Percentiles rank a stretch among this genome's conserved stretches.
These are phyloP conservation scores for Sipha flava DNA, from an alignment of 1,140 invertebrate genomes.

Conservation along the genomic window DNA sequence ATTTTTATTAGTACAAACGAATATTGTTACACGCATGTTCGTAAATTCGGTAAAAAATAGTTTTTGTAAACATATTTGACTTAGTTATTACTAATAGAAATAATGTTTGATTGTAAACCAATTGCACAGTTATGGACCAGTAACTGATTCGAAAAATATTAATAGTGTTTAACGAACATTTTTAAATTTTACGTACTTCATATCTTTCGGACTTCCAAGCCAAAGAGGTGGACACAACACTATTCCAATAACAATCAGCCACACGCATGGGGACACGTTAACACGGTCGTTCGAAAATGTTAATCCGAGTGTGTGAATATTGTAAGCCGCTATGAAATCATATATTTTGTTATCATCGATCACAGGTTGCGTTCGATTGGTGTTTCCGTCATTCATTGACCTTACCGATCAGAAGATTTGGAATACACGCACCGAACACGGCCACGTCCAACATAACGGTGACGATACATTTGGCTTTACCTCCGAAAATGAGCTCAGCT, in stretches of 20 bases:
- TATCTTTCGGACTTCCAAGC: constrained; percentile 73
- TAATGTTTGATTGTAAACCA: too few relatives aligned
- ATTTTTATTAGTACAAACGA: too few relatives aligned
- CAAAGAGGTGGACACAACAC: constrained; percentile 66
- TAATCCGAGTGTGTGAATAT: constrained; percentile 62
- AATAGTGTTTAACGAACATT: too few relatives aligned
- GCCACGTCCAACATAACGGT: constrained; percentile 61
- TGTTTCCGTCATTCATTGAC: too few relatives aligned
- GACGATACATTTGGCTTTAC: constrained; percentile 50
- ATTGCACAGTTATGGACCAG: too few relatives aligned
- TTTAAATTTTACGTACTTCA: constrained; percentile 54
- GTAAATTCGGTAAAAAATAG: too few relatives aligned
- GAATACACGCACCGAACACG: constrained; percentile 63
- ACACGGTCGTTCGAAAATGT: constrained; percentile 52
- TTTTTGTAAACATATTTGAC: too few relatives aligned
- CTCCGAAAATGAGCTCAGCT: constrained; percentile 60
- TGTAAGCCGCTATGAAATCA: constrained; percentile 55
- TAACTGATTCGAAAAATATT: too few relatives aligned
- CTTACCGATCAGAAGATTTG: constrained; percentile 65
- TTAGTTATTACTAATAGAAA: too few relatives aligned
- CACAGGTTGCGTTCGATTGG: too few relatives aligned
- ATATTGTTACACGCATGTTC: too few relatives aligned
- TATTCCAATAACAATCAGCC: constrained; percentile 60
- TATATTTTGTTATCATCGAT: too few relatives aligned
- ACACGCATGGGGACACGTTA: constrained; percentile 64